These are phyloP conservation scores for Terebella lapidaria DNA, from an alignment of 2,888 invertebrate genomes.

Conservation along the genomic window DNA sequence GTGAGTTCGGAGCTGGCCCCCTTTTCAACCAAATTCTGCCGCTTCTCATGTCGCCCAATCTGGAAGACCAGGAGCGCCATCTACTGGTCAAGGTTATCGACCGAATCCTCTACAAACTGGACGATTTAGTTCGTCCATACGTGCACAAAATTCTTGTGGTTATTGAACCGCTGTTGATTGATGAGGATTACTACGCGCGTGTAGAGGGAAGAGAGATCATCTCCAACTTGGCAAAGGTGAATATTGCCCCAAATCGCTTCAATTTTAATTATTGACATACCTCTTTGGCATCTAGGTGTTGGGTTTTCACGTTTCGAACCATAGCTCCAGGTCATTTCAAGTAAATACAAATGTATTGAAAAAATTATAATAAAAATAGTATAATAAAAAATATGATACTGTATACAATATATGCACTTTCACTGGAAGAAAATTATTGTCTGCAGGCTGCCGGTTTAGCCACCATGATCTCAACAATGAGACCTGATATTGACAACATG, in stretches of 20 bases:
- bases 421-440: too few species aligned
- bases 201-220: slow-evolving; percentile 99
- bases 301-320: too few species aligned
- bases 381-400: too few species aligned
- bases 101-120: slow-evolving; percentile 93
- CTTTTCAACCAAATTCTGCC: slow-evolving; percentile 98
- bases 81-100: slow-evolving; percentile 93
- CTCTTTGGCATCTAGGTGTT: too few species aligned
- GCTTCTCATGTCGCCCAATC: slow-evolving; percentile 97
- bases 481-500: slow-evolving; percentile 99
- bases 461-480: slow-evolving; percentile 99
- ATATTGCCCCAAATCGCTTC: neutral
- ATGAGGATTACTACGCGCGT: slow-evolving; percentile 99
- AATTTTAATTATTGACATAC: too few species aligned
- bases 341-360: too few species aligned
- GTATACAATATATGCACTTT: too few species aligned
- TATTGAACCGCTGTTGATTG: slow-evolving; percentile 95
- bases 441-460: slow-evolving; percentile 86
- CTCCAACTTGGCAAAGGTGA: slow-evolving; percentile 87
- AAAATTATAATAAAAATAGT: too few species aligned
- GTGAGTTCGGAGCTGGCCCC: slow-evolving; percentile 97
- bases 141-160: slow-evolving; percentile 99
- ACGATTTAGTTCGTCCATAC: slow-evolving; percentile 96
- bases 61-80: slow-evolving; percentile 99
- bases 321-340: too few species aligned